A percentile compares a stretch with the other conserved stretches of the same genome.
These are phyloP conservation scores for Notamacropus eugenii DNA, from an alignment of 2,797 vertebrate species.

Conservation along the genomic window DNA sequence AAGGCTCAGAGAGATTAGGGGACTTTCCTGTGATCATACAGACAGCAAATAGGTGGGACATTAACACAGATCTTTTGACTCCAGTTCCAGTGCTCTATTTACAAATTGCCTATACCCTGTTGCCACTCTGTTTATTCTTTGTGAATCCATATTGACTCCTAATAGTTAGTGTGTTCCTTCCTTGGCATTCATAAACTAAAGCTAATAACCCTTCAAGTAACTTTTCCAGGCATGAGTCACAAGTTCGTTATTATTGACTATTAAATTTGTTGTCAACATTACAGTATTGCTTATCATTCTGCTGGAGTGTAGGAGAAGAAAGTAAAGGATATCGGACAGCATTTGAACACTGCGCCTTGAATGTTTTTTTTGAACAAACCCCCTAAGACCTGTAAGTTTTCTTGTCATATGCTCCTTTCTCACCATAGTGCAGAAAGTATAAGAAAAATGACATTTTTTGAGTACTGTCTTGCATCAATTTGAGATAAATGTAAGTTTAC, in stretches of 20 bases:
- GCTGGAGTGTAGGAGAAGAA: background rate
- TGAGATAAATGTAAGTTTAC: slow-evolving; percentile 34
- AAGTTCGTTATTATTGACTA: background rate
- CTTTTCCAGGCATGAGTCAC: background rate
- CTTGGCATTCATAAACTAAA: background rate
- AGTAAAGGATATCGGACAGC: slow-evolving; percentile 29
- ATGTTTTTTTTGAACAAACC: background rate
- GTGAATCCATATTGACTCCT: background rate
- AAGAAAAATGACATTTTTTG: slow-evolving; percentile 26
- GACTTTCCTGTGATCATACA: background rate
- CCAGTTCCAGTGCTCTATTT: background rate
- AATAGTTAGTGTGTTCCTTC: background rate
- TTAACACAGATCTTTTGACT: background rate
- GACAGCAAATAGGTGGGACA: background rate
- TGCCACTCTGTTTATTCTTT: background rate
- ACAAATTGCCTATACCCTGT: background rate
- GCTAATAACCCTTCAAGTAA: background rate
- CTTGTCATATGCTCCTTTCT: slow-evolving; percentile 38
- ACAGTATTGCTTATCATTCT: background rate
- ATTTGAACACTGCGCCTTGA: slow-evolving; percentile 60
- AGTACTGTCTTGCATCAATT: slow-evolving; percentile 30
- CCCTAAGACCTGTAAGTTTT: slow-evolving; percentile 11
- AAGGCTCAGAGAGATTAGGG: background rate
- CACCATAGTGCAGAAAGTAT: background rate
- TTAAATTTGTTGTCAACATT: background rate